Evolutionary conservation across 2,113 vertebrate genomes (phyloP), one percentile per base, ranked within the genome.

Genomic region (Nasalis larvatus): DNA sequence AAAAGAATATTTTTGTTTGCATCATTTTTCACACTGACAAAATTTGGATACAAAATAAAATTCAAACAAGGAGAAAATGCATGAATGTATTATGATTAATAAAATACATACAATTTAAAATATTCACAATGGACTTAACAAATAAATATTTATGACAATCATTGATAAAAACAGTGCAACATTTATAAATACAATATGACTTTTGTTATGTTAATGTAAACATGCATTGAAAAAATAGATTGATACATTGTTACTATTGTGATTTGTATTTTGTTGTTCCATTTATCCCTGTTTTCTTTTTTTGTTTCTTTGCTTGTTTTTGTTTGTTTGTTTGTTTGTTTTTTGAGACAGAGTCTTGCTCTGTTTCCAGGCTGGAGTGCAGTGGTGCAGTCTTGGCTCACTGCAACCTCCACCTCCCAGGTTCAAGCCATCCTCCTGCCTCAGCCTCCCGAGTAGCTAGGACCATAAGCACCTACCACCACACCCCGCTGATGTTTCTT

Each of bases 191-290:
- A 18, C 21, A 95, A 27, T 84, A 52, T 35, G 13, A 52, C 45
- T 84, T 86, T 96, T 85, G 42, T 87, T 91, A n/a, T 58, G 20
- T 83, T 86, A 86, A 77, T 91, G 63, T 80, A 86, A 93, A 6
- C 42, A 81, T 23, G 25, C 4, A 37, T 49, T 82, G 13, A 86
- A 69, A 78, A 89, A 78, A 25, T 73, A 77, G 56, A 91, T 78
- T 68, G n/a, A 77, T 82, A 89, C 30, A 20, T 86, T 84, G 52
- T 91, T 86, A 78, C 6, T 91, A 35, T 81, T 89, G 84, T 76
- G 25, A 78, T 77, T 85, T 8, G 86, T 60, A 9, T 58, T 76
- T 81, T 85, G 4, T 71, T 89, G 69, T 93, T 86, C 76, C 69
- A 37, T 3, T 68, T 90, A 86, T 17, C 1, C 32, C 0, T 91